phyloP scores from a whole-genome alignment of 1,140 invertebrate species.

The Pseudomyrmex flavicornis region DNA sequence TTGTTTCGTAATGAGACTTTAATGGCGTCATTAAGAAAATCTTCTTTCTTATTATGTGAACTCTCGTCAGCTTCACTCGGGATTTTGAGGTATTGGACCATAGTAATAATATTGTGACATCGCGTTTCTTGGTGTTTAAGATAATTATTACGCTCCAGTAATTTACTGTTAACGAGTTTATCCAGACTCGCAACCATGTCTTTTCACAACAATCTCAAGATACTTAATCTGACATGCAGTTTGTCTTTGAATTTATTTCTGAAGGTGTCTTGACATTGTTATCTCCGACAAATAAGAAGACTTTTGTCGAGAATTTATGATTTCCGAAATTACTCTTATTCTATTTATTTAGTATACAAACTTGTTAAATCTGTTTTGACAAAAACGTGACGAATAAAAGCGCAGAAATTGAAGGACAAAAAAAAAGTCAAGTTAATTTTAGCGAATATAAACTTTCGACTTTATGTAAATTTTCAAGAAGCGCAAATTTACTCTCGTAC shows the following conservation, averaged over 20 bases:
- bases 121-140: slow-evolving; percentile 33
- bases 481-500: not conserved
- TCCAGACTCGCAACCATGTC: not conserved
- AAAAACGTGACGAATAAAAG: not conserved
- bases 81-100: slow-evolving; percentile 24
- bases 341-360: no score
- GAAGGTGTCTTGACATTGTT: not conserved
- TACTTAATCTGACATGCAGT: slow-evolving; percentile 26
- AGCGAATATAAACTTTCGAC: not conserved
- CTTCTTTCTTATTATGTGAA: slow-evolving; percentile 41
- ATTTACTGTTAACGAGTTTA: slow-evolving; percentile 32
- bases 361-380: not conserved
- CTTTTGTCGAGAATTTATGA: no score
- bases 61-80: not conserved
- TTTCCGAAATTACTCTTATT: no score
- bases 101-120: slow-evolving; percentile 23
- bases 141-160: slow-evolving; percentile 20
- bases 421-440: not conserved
- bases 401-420: no score
- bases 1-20: slow-evolving; percentile 35
- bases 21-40: slow-evolving; percentile 45
- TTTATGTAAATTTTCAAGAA: not conserved
- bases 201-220: slow-evolving; percentile 5
- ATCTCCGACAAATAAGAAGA: not conserved
- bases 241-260: not conserved